Evolutionary conservation across 1,140 invertebrate species (phyloP), one percentile per base, ranked within the genome.

Genomic region (Arion vulgaris): DNA sequence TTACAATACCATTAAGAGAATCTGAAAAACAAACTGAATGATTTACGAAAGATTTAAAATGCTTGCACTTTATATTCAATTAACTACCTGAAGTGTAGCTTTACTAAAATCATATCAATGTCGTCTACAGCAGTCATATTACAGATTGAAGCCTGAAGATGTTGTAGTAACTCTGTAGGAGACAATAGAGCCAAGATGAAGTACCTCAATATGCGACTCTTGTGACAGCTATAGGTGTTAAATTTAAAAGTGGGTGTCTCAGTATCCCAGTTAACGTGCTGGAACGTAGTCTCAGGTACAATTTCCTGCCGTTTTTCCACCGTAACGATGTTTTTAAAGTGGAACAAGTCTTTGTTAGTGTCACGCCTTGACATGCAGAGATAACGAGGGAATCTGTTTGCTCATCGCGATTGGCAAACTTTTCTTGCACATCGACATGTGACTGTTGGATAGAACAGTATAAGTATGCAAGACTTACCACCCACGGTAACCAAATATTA

Each of bases 301-400:
- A 66, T 32, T 32, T 32, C 62, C n/a, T 4, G 28, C n/a, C n/a
- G 62, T 32, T 66, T 32, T 28, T 23, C 62, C 2, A 26, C 71
- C 71, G 28, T 17, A 39, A 41, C 36, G 38, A 39, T 73, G 71
- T 73, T 73, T 38, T 73, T 23, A 2, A 11, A 9, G 71, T 11
- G 71, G 19, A n/a, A 11, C 7, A 73, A 9, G 41, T 49, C 41
- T 73, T 73, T 73, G 71, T 73, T 26, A 26, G 19, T 26, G 71
- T 9, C 71, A 73, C 71, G 71, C 23, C 32, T 49, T 41, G 38
- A 39, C 71, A 73, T 49, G 71, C 19, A n/a, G 36, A 5, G 71
- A 23, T 73, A 73, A 73, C 71, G 71, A 73, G n/a, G 41, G 38
- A 66, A 49, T 73, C 38, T 73, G 71, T 73, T 73, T 73, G 71